phyloP scores from a whole-genome alignment of 2,888 invertebrate genomes.

The Congeria kusceri region DNA sequence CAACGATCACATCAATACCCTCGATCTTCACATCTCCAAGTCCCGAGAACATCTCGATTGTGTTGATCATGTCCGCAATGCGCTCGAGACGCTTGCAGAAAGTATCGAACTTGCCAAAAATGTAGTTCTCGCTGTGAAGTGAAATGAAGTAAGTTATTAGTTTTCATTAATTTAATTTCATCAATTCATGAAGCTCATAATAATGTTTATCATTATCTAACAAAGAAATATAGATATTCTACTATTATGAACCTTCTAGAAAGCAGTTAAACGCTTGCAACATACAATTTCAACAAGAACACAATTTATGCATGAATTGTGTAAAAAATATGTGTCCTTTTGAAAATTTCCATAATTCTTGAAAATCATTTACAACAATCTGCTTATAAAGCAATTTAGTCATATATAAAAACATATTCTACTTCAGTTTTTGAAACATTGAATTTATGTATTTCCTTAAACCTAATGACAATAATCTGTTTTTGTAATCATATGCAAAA shows the following conservation, averaged over 20 bases:
- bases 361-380: neutral
- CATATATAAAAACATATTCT: neutral
- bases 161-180: neutral
- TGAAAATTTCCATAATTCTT: no score
- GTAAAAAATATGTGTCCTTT: neutral
- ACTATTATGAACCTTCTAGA: neutral
- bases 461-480: neutral
- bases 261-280: neutral
- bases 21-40: constrained; percentile 89
- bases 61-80: constrained; percentile 95
- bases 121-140: constrained; percentile 93
- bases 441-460: neutral
- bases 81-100: constrained; percentile 95
- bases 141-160: neutral
- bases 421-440: neutral
- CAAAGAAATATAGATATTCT: neutral
- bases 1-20: constrained; percentile 88
- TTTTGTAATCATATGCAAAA: neutral
- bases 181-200: neutral
- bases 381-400: neutral
- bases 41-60: constrained; percentile 93
- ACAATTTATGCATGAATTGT: neutral
- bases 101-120: constrained; percentile 98
- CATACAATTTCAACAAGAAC: neutral
- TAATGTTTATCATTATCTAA: no score